Percentiles rank a stretch among this genome's conserved stretches.
Conservation (phyloP, 2,888 invertebrate genomes). For the Pheosia gnoma region DNA sequence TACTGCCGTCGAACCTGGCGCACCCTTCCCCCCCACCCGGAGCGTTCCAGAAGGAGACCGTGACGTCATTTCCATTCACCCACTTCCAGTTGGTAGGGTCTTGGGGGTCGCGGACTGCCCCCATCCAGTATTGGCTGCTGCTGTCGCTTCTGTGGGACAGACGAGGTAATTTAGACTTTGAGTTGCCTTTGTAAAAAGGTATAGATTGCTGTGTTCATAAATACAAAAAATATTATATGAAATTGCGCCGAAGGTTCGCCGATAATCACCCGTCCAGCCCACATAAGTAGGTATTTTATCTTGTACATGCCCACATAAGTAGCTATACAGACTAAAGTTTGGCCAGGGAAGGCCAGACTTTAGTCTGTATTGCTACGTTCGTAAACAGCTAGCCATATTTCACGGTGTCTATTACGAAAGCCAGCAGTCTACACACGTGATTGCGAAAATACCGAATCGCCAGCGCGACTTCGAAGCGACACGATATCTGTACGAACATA, state of each 20-base stretch:
- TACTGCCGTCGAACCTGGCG: slow-evolving; percentile 95
- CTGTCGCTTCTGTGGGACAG: slow-evolving; percentile 88
- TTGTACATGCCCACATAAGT: too few species aligned
- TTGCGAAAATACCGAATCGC: not conserved
- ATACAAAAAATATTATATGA: too few species aligned
- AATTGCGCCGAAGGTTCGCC: too few species aligned
- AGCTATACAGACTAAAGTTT: too few species aligned
- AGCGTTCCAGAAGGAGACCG: slow-evolving; percentile 96
- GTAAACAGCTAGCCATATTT: not conserved
- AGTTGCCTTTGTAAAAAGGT: not conserved
- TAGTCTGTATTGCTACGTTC: too few species aligned
- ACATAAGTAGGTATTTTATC: too few species aligned
- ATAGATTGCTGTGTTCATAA: too few species aligned
- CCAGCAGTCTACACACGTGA: not conserved
- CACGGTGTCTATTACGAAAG: slow-evolving; percentile 1
- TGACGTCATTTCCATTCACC: slow-evolving; percentile 94
- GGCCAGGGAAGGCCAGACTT: too few species aligned
- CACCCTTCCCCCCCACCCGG: slow-evolving; percentile 93
- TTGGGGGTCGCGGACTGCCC: slow-evolving; percentile 92
- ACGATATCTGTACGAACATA: slow-evolving; percentile 5
- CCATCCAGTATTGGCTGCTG: slow-evolving; percentile 97
- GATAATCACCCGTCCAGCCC: too few species aligned
- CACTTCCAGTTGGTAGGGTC: slow-evolving; percentile 94
- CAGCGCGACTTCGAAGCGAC: not conserved
- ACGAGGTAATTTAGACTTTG: slow-evolving; percentile 5